Conservation (phyloP, 2,888 invertebrate species). For the Apamea epomidion region DNA sequence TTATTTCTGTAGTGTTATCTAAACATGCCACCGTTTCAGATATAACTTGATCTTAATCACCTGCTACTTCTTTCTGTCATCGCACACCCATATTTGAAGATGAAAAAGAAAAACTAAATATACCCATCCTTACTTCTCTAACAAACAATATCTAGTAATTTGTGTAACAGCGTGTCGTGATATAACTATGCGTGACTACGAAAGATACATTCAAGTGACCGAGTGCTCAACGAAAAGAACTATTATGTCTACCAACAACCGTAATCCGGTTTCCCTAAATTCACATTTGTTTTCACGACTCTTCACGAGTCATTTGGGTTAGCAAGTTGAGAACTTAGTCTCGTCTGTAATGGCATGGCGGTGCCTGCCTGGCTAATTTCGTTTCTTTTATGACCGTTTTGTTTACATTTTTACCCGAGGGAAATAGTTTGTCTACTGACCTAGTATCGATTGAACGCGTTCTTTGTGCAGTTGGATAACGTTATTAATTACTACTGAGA, state of each 20-base stretch:
- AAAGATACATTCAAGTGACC: slow-evolving; percentile 61
- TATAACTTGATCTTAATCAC: slow-evolving; percentile 71
- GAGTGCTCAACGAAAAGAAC: slow-evolving; percentile 58
- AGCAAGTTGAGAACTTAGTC: slow-evolving; percentile 67
- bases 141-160: slow-evolving; percentile 48
- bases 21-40: slow-evolving; percentile 70
- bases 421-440: slow-evolving; percentile 78
- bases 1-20: slow-evolving; percentile 78
- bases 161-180: slow-evolving; percentile 56
- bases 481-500: slow-evolving; percentile 42
- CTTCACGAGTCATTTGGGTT: slow-evolving; percentile 68
- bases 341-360: slow-evolving; percentile 66
- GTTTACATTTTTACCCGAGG: slow-evolving; percentile 80
- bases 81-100: slow-evolving; percentile 37
- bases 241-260: slow-evolving; percentile 60
- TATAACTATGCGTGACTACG: slow-evolving; percentile 63
- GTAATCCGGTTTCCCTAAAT: slow-evolving; percentile 65
- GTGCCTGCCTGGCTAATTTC: slow-evolving; percentile 76
- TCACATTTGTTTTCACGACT: slow-evolving; percentile 65
- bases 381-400: slow-evolving; percentile 79
- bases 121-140: slow-evolving; percentile 2
- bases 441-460: slow-evolving; percentile 72
- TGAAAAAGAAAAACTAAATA: slow-evolving; percentile 15
- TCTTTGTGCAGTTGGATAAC: slow-evolving; percentile 65
- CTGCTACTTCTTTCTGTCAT: slow-evolving; percentile 58